Evolutionary conservation across 2,888 invertebrate genomes (phyloP).

Genomic region (Tenodera sinensis): DNA sequence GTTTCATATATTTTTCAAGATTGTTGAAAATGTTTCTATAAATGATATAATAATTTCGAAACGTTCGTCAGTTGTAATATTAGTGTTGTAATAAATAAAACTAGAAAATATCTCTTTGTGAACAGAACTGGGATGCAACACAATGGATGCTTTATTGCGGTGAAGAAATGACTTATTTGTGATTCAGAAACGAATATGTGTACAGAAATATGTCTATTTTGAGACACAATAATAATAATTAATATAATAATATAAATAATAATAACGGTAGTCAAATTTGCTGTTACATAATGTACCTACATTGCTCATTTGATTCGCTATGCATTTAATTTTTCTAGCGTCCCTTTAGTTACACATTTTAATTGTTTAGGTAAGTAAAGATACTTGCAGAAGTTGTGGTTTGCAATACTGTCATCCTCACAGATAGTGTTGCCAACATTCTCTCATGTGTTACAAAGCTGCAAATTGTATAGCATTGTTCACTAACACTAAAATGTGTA

Average conservation of each 20-base stretch:
- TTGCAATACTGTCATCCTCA: no score
- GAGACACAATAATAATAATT: not conserved
- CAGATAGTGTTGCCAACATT: no score
- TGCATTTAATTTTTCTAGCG: not conserved
- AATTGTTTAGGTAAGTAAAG: not conserved
- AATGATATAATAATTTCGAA: not conserved
- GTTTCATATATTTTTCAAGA: slow-evolving; percentile 11
- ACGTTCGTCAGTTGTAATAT: not conserved
- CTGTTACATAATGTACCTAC: not conserved
- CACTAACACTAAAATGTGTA: not conserved
- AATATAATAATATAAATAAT: no score
- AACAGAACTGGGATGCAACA: not conserved
- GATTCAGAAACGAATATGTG: not conserved
- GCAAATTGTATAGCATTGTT: no score
- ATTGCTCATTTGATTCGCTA: not conserved
- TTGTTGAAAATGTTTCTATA: not conserved
- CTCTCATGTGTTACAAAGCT: no score
- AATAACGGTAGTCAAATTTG: not conserved
- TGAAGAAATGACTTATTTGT: not conserved
- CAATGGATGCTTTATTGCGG: not conserved
- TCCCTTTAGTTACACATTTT: not conserved
- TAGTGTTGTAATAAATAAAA: not conserved
- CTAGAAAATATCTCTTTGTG: not conserved
- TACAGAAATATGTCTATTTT: not conserved
- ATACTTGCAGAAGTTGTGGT: no score